Evolutionary conservation across 2,113 vertebrate genomes (phyloP).

Genomic region (Hyperoodon ampullatus): DNA sequence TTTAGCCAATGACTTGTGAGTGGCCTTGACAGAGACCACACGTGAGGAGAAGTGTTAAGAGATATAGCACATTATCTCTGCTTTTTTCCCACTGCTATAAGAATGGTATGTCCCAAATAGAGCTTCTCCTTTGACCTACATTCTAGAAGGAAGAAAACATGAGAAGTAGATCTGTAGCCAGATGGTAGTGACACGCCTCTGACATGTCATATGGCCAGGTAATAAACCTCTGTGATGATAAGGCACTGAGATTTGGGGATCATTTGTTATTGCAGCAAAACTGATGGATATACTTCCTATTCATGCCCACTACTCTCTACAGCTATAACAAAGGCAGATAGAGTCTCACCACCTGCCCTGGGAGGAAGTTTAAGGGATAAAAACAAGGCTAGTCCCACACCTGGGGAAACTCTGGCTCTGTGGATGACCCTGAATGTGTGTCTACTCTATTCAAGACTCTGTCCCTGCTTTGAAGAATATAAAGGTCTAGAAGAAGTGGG

Average conservation of each 20-base stretch:
- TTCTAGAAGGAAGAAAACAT: neutral
- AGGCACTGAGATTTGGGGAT: neutral
- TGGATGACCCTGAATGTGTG: too few species aligned
- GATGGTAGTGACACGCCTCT: rapidly evolving
- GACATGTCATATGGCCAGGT: neutral
- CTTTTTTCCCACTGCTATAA: too few species aligned
- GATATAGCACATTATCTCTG: neutral
- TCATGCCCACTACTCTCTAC: rapidly evolving
- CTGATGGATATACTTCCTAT: neutral
- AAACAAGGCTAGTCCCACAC: neutral
- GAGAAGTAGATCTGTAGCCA: neutral
- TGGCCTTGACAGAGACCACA: neutral
- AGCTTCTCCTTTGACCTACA: neutral
- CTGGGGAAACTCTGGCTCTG: neutral
- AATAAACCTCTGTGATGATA: neutral
- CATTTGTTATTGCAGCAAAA: neutral
- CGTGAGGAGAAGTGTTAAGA: neutral
- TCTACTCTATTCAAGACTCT: neutral
- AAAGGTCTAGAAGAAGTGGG: neutral
- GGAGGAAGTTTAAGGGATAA: neutral
- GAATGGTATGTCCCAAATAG: neutral
- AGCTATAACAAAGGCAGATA: neutral
- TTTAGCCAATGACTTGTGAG: neutral
- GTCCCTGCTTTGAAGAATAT: neutral
- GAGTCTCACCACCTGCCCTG: neutral